phyloP scores from a whole-genome alignment of 2,797 vertebrate genomes.

The Pipistrellus pipistrellus region DNA sequence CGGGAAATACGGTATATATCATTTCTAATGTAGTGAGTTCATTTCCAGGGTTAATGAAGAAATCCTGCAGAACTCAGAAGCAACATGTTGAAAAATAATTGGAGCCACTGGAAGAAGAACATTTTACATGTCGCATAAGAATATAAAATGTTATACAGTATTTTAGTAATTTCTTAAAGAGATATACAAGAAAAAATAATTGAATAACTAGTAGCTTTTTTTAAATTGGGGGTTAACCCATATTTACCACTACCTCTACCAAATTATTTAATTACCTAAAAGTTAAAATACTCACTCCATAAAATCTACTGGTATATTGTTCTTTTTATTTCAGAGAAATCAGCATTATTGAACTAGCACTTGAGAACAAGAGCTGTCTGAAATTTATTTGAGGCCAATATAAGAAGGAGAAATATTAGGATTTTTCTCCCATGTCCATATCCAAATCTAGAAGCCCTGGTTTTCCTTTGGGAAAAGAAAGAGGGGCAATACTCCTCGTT shows the following conservation, averaged over 20 bases:
- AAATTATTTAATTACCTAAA: slow-evolving; percentile 51
- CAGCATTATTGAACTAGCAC: neutral
- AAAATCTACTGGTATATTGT: neutral
- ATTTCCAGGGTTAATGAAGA: neutral
- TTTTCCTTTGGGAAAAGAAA: slow-evolving; percentile 6
- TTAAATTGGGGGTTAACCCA: neutral
- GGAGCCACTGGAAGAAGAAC: neutral
- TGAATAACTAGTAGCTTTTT: slow-evolving; percentile 18
- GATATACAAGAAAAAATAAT: slow-evolving; percentile 8
- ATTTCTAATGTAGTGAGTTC: neutral
- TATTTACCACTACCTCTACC: neutral
- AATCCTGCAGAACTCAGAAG: neutral
- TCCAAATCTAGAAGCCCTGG: neutral
- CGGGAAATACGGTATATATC: too few species aligned
- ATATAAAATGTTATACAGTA: neutral
- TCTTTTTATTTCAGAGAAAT: slow-evolving; percentile 9
- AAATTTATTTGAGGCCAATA: neutral
- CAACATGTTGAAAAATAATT: neutral
- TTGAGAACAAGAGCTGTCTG: neutral
- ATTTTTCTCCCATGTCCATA: neutral
- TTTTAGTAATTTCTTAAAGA: slow-evolving; percentile 34
- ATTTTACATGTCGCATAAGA: neutral
- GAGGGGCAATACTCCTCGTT: neutral
- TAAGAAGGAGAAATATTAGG: neutral
- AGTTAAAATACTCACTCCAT: neutral